Conservation (phyloP, 2,113 vertebrate species). For the Scytalopus superciliaris region DNA sequence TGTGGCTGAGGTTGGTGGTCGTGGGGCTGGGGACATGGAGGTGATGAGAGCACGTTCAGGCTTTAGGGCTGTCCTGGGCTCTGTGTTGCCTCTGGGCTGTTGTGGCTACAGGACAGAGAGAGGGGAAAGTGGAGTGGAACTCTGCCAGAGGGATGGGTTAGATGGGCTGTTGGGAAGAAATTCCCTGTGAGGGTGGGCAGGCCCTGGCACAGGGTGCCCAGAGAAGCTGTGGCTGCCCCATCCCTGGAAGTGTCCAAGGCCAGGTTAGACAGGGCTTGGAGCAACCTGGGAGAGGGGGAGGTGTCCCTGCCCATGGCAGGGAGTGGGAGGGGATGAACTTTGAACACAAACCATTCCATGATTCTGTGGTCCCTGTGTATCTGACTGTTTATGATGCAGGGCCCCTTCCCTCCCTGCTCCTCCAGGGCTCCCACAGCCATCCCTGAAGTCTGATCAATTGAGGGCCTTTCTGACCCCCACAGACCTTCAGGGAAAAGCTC, state of each 20-base stretch:
- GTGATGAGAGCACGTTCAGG: fast-evolving
- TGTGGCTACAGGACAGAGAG: fast-evolving
- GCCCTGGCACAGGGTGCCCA: neutral
- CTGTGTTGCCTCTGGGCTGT: too few relatives aligned
- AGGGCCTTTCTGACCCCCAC: neutral
- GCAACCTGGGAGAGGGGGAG: fast-evolving
- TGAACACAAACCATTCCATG: too few relatives aligned
- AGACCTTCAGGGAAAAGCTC: neutral
- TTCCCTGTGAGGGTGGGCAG: fast-evolving
- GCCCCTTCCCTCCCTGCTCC: neutral
- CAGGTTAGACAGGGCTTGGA: fast-evolving
- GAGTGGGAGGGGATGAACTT: neutral
- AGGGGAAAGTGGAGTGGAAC: too few relatives aligned
- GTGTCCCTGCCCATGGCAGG: neutral
- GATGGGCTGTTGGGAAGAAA: neutral
- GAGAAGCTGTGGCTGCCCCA: neutral
- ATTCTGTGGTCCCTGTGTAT: neutral
- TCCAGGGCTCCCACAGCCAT: fast-evolving
- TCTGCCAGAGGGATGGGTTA: neutral
- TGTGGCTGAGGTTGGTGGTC: neutral
- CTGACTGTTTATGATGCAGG: fast-evolving
- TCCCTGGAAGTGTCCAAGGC: neutral
- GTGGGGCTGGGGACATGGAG: neutral
- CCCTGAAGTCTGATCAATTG: too few relatives aligned
- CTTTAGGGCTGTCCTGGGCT: fast-evolving